Evolutionary conservation across 2,113 vertebrate species (phyloP).

Genomic region (Engystomops pustulosus): DNA sequence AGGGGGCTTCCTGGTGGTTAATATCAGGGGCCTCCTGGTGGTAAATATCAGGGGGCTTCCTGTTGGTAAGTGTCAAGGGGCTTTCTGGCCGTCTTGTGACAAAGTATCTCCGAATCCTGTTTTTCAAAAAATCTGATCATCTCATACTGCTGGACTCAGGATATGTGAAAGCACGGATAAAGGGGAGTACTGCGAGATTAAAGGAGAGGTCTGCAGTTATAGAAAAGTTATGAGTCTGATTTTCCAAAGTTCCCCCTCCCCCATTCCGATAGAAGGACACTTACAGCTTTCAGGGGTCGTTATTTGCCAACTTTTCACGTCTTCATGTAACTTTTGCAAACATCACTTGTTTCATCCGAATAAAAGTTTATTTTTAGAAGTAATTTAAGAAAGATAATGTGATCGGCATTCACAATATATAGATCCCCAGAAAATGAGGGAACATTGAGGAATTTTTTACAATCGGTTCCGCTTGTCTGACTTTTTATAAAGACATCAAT

Average conservation of each 20-base stretch:
- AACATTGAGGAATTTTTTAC: slow-evolving; percentile 1
- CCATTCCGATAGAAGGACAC: too few relatives aligned
- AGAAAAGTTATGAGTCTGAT: not conserved
- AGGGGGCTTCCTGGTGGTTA: too few relatives aligned
- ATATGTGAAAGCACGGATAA: too few relatives aligned
- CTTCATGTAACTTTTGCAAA: not conserved
- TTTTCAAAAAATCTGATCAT: too few relatives aligned
- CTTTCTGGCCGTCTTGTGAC: too few relatives aligned
- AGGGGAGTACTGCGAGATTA: too few relatives aligned
- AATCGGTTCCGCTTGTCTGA: slow-evolving; percentile 14
- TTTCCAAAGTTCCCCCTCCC: not conserved
- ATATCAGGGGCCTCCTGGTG: too few relatives aligned
- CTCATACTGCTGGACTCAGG: too few relatives aligned
- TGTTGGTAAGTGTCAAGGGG: too few relatives aligned
- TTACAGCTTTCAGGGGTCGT: too few relatives aligned
- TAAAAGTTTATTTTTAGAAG: not conserved
- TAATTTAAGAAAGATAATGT: slow-evolving; percentile 4
- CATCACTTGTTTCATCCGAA: not conserved
- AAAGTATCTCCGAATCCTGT: too few relatives aligned
- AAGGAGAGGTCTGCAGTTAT: not conserved
- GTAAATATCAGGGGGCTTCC: too few relatives aligned
- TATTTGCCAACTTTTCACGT: not conserved
- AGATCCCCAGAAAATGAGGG: not conserved
- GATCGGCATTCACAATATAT: not conserved
- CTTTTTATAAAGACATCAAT: slow-evolving; percentile 23